Percentiles rank a stretch among this genome's conserved stretches.
Evolutionary conservation across 2,888 invertebrate species (phyloP).

Genomic region (Steinernema scapterisci): DNA sequence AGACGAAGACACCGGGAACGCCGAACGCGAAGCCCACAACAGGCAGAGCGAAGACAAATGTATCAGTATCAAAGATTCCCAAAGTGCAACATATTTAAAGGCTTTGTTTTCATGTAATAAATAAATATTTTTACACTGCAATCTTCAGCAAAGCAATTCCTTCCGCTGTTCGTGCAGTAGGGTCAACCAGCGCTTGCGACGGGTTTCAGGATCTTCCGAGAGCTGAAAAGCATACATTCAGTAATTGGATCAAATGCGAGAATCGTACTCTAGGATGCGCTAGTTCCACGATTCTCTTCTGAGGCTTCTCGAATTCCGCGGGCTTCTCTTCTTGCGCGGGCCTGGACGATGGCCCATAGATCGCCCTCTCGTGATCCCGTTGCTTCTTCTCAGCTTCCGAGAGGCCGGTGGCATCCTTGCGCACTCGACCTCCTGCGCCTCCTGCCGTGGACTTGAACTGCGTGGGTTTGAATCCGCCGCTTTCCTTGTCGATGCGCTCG

Average conservation of each 20-base stretch:
- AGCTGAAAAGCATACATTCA: slow-evolving; percentile 10
- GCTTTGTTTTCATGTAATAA: neutral
- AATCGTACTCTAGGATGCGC: neutral
- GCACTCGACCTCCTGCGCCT: slow-evolving; percentile 22
- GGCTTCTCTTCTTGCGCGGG: neutral
- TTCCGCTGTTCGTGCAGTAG: neutral
- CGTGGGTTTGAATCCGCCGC: slow-evolving; percentile 10
- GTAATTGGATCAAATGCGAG: neutral
- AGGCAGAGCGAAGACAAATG: neutral
- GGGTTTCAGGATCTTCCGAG: slow-evolving; percentile 14
- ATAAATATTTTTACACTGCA: neutral
- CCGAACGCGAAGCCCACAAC: neutral
- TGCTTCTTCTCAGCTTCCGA: slow-evolving; percentile 25
- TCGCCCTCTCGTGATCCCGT: slow-evolving; percentile 20
- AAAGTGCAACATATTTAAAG: neutral
- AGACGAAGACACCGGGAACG: neutral
- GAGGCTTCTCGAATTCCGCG: neutral
- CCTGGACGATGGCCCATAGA: slow-evolving; percentile 14
- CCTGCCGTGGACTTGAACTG: slow-evolving; percentile 32
- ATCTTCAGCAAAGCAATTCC: neutral
- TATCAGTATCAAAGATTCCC: neutral
- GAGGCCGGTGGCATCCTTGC: neutral
- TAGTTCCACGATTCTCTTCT: neutral
- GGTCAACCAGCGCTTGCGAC: neutral
- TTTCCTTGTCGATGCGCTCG: slow-evolving; percentile 27